These are phyloP conservation scores for Drosophila colorata DNA, from an alignment of 2,888 invertebrate species.

Conservation along the genomic window DNA sequence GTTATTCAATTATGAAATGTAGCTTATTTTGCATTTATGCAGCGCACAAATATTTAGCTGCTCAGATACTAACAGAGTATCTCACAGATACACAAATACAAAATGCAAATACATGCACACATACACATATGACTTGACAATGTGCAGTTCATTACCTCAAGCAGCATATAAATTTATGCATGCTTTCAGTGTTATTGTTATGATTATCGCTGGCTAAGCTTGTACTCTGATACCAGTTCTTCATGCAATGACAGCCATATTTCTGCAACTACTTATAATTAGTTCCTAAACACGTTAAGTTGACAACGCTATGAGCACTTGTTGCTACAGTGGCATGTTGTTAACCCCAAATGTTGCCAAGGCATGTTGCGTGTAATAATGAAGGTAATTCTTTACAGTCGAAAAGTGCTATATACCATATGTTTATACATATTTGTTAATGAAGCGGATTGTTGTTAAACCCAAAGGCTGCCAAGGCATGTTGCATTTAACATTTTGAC, in stretches of 20 bases:
- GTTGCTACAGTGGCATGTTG: conserved; percentile 19
- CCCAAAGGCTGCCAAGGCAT: conserved; percentile 26
- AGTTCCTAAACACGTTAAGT: conserved; percentile 1
- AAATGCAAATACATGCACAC: conserved; percentile 41
- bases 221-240: conserved; percentile 14
- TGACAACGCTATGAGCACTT: conserved; percentile 14
- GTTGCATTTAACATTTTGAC: background rate
- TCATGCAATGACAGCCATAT: conserved; percentile 24
- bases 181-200: conserved; percentile 42
- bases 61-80: background rate
- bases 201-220: conserved; percentile 24
- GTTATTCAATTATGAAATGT: conserved; percentile 63
- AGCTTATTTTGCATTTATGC: conserved; percentile 73
- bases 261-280: conserved; percentile 4
- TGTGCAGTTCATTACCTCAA: conserved; percentile 72
- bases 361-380: background rate
- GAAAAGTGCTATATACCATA: too few relatives aligned
- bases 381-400: too few relatives aligned
- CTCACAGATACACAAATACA: conserved; percentile 22
- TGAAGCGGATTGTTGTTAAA: conserved; percentile 16
- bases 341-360: conserved; percentile 30
- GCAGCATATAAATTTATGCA: conserved; percentile 54
- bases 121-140: conserved; percentile 40
- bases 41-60: conserved; percentile 21
- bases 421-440: conserved; percentile 2